Evolutionary conservation across 1,140 invertebrate genomes (phyloP).

Genomic region (Wasmannia auropunctata): DNA sequence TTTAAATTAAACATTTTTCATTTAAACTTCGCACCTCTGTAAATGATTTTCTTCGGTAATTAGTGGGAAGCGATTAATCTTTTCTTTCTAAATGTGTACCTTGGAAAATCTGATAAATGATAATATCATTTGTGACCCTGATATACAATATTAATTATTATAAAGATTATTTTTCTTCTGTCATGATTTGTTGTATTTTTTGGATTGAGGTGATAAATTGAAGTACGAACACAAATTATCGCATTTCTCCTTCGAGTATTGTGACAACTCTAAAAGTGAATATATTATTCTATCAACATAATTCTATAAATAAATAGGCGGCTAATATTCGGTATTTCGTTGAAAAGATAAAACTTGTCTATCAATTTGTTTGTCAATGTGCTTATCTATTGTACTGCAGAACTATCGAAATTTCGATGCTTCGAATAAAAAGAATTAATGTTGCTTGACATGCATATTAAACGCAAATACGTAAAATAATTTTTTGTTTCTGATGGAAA

Average conservation of each 20-base stretch:
- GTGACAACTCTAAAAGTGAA: not conserved
- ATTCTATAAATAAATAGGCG: not conserved
- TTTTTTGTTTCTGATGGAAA: not conserved
- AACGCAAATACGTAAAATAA: not conserved
- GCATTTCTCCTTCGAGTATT: not conserved
- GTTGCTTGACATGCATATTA: not conserved
- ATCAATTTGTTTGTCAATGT: not conserved
- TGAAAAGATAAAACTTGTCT: not conserved
- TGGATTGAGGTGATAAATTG: not conserved
- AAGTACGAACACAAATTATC: not conserved
- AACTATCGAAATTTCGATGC: not conserved
- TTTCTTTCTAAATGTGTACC: not conserved
- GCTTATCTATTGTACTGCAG: not conserved
- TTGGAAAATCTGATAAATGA: not conserved
- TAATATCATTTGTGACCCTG: not conserved
- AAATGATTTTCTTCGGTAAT: constrained; percentile 11
- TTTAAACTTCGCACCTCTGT: not conserved
- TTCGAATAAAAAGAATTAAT: not conserved
- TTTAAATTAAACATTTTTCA: constrained; percentile 35
- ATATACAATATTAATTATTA: not conserved
- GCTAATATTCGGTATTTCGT: not conserved
- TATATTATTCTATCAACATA: not conserved
- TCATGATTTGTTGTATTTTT: not conserved
- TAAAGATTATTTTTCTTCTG: not conserved
- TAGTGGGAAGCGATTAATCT: constrained; percentile 17